These are phyloP conservation scores for Toxotes lorentzi DNA, from an alignment of 2,797 vertebrate species.

Conservation along the genomic window DNA sequence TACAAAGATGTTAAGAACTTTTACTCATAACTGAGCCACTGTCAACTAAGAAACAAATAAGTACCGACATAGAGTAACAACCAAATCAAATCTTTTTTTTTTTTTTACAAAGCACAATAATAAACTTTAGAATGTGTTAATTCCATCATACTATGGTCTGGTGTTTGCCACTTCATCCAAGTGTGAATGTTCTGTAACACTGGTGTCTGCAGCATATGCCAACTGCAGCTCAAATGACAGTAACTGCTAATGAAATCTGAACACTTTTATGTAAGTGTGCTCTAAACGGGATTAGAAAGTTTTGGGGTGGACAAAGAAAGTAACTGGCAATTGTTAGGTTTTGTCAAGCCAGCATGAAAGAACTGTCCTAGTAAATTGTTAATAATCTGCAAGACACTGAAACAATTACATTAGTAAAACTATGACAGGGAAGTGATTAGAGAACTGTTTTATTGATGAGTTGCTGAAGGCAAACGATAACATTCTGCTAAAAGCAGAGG, in stretches of 20 bases:
- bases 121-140: neutral
- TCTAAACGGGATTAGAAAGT: neutral
- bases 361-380: neutral
- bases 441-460: slow-evolving; percentile 84
- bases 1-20: slow-evolving; percentile 63
- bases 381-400: neutral
- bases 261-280: neutral
- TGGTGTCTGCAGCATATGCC: neutral
- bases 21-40: slow-evolving; percentile 24
- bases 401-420: slow-evolving; percentile 25
- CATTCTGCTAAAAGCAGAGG: slow-evolving; percentile 83
- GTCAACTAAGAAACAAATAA: slow-evolving; percentile 13
- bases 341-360: neutral
- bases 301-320: neutral
- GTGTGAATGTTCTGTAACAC: neutral
- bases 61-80: slow-evolving; percentile 8
- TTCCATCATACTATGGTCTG: neutral
- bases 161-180: neutral
- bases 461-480: slow-evolving; percentile 84
- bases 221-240: neutral
- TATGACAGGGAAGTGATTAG: slow-evolving; percentile 54
- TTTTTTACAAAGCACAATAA: neutral
- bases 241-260: neutral
- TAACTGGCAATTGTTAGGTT: neutral
- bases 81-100: neutral